These are phyloP conservation scores for Meloe dianella DNA, from an alignment of 2,888 invertebrate species.

Conservation along the genomic window DNA sequence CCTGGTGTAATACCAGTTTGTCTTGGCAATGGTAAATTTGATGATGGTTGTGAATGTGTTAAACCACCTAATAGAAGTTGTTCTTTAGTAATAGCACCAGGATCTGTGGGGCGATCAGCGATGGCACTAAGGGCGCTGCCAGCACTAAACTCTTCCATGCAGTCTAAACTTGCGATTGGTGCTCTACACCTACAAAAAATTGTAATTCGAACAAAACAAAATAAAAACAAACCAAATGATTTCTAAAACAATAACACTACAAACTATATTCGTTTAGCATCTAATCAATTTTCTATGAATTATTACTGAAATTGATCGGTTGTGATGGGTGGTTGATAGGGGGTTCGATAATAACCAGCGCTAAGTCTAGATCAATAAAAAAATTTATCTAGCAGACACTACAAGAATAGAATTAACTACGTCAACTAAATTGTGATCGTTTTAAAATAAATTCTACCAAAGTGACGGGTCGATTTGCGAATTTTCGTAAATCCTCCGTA, in stretches of 20 bases:
- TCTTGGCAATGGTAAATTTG: constrained; percentile 65
- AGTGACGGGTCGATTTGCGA: too few species aligned
- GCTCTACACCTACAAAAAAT: constrained; percentile 79
- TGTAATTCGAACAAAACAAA: neutral
- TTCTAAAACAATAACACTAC: neutral
- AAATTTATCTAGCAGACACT: neutral
- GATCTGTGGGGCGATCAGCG: constrained; percentile 59
- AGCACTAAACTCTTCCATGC: constrained; percentile 92
- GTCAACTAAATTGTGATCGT: neutral
- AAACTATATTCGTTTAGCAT: neutral
- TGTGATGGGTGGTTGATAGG: neutral
- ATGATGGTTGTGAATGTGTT: constrained; percentile 51
- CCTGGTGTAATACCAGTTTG: constrained; percentile 78
- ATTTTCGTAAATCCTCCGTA: too few species aligned
- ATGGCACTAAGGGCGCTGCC: constrained; percentile 61
- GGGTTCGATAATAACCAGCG: neutral
- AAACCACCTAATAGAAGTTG: constrained; percentile 62
- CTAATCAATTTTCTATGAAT: neutral
- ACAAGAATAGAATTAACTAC: neutral
- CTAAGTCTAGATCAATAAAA: neutral
- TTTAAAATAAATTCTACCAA: too few species aligned
- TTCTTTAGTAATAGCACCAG: constrained; percentile 64
- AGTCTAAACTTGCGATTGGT: constrained; percentile 90
- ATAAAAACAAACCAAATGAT: too few species aligned
- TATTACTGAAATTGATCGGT: neutral